phyloP scores from a whole-genome alignment of 30 jellyfish, hydroid and myxozoan species.

The Mastigias papua region DNA sequence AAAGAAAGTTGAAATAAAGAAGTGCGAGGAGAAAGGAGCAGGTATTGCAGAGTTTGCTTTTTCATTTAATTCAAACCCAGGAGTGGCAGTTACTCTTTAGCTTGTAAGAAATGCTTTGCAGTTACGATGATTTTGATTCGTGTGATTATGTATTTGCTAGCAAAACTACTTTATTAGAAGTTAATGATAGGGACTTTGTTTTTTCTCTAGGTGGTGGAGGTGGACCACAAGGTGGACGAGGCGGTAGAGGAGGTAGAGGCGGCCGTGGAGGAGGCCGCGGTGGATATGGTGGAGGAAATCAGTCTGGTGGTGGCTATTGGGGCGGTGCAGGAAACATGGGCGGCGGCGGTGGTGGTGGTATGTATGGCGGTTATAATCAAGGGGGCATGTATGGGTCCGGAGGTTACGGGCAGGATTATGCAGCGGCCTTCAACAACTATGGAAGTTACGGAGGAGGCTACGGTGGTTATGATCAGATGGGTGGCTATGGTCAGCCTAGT shows the following conservation, averaged over 20 bases:
- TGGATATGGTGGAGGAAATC: conserved; percentile 71
- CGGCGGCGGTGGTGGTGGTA: conserved; percentile 60
- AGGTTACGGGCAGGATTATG: conserved; percentile 70
- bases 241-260: conserved; percentile 56
- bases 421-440: conserved; percentile 51
- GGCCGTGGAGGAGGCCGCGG: conserved; percentile 68
- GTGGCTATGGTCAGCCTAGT: conserved; percentile 38
- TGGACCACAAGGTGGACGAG: conserved; percentile 45
- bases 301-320: conserved; percentile 70
- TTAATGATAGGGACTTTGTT: background rate
- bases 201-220: conserved; percentile 50
- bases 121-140: too few relatives aligned
- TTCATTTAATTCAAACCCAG: too few relatives aligned
- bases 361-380: conserved; percentile 73
- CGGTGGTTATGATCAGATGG: conserved; percentile 50
- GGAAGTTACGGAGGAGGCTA: conserved; percentile 47
- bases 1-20: conserved; percentile 84
- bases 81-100: background rate
- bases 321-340: conserved; percentile 57
- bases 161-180: too few relatives aligned
- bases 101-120: too few relatives aligned
- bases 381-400: conserved; percentile 69
- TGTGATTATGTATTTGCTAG: too few relatives aligned
- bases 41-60: conserved; percentile 2
- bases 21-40: conserved; percentile 72